Evolutionary conservation across 2,113 vertebrate species (phyloP).

Genomic region (Colossoma macropomum): DNA sequence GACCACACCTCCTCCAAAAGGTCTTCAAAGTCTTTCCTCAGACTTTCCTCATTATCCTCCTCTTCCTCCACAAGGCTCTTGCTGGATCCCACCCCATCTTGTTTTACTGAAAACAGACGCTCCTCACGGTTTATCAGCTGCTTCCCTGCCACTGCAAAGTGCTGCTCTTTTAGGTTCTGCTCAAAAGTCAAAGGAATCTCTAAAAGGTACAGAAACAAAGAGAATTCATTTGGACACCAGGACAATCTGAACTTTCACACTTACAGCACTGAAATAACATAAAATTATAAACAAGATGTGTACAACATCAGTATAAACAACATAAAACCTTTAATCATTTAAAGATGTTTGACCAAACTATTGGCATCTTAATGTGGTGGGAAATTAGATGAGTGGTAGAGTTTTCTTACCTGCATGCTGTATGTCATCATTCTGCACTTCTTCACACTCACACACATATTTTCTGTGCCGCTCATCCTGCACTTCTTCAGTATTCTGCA

Average conservation of each 20-base stretch:
- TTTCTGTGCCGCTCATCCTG: too few species aligned
- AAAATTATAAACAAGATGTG: neutral
- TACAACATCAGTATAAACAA: neutral
- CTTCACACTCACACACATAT: too few species aligned
- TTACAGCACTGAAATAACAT: too few species aligned
- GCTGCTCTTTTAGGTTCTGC: conserved; percentile 48
- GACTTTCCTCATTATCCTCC: conserved; percentile 67
- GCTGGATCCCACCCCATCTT: conserved; percentile 42
- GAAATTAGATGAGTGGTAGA: neutral
- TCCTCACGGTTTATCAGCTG: conserved; percentile 79
- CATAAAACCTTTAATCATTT: neutral
- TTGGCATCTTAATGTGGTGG: neutral
- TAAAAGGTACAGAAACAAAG: conserved; percentile 28
- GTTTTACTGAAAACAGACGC: conserved; percentile 59
- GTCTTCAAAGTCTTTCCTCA: conserved; percentile 62
- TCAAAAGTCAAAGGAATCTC: conserved; percentile 48
- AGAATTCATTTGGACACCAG: neutral
- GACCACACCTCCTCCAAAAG: conserved; percentile 69
- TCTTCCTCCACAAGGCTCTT: conserved; percentile 42
- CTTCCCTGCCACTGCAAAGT: conserved; percentile 57
- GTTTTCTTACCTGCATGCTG: conserved; percentile 18
- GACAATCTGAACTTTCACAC: neutral
- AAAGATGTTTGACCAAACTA: neutral
- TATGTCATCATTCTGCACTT: neutral
- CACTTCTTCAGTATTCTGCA: too few species aligned